Conservation (phyloP, 2,888 invertebrate genomes). For the Drosophila macrospina region DNA sequence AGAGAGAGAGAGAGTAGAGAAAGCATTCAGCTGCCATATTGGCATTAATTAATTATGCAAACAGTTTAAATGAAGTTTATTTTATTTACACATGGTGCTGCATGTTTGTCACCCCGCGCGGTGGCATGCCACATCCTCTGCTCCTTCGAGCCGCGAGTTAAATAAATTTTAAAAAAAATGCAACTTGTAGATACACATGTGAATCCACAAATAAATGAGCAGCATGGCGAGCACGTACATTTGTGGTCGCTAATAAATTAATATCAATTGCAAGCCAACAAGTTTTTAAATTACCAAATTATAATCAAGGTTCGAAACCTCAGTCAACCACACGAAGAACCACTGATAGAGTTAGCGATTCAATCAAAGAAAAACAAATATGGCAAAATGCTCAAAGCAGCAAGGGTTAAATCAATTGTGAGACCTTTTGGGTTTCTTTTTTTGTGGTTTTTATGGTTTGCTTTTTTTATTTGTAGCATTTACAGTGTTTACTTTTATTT, state of each 20-base stretch:
- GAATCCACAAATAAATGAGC: background rate
- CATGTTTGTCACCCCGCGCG: slow-evolving; percentile 35
- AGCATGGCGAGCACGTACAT: background rate
- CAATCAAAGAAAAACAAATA: background rate
- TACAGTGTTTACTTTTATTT: too few species aligned
- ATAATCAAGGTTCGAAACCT: background rate
- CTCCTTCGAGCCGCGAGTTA: background rate
- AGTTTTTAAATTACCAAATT: background rate
- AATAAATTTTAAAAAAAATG: slow-evolving; percentile 47
- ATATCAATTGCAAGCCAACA: background rate
- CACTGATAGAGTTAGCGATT: slow-evolving; percentile 3
- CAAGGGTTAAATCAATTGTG: slow-evolving; percentile 1
- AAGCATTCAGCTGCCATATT: slow-evolving; percentile 38
- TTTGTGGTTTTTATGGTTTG: too few species aligned
- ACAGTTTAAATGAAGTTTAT: slow-evolving; percentile 77
- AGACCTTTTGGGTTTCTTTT: background rate
- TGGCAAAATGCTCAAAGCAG: background rate
- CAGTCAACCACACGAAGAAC: background rate
- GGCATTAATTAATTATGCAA: slow-evolving; percentile 79
- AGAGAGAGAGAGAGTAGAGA: background rate
- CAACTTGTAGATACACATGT: slow-evolving; percentile 19
- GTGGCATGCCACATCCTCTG: background rate
- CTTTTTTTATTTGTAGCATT: too few species aligned
- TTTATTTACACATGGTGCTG: slow-evolving; percentile 77
- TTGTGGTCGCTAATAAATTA: background rate